Conservation (phyloP, 2,888 invertebrate genomes). For the Beris chalybata region DNA sequence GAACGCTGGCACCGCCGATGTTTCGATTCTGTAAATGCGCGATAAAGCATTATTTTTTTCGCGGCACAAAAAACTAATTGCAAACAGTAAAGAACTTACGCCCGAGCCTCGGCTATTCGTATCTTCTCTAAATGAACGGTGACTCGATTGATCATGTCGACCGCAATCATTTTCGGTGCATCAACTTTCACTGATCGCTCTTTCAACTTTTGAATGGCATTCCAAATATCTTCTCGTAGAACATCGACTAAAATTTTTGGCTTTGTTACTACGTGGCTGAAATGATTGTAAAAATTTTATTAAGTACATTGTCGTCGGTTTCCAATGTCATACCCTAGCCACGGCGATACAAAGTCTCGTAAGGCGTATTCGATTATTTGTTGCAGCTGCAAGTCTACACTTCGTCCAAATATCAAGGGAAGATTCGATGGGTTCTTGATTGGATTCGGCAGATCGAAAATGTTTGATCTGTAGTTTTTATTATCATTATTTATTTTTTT, state of each 20-base stretch:
- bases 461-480: conserved; percentile 41
- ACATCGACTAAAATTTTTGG: conserved; percentile 66
- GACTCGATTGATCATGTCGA: conserved; percentile 78
- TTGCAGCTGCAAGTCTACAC: conserved; percentile 81
- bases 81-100: conserved; percentile 61
- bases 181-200: conserved; percentile 75
- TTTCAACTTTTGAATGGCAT: conserved; percentile 73
- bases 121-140: conserved; percentile 86
- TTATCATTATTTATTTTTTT: not conserved
- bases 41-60: not conserved
- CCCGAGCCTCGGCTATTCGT: conserved; percentile 71
- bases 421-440: conserved; percentile 61
- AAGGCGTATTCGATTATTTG: conserved; percentile 78
- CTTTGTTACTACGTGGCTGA: conserved; percentile 65
- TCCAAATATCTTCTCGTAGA: conserved; percentile 81
- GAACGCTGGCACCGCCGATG: conserved; percentile 68
- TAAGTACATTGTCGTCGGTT: not conserved
- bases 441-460: conserved; percentile 55
- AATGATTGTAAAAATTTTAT: conserved; percentile 45
- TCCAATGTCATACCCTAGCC: conserved; percentile 61
- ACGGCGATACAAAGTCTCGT: conserved; percentile 76
- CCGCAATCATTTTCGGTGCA: conserved; percentile 79
- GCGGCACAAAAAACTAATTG: conserved; percentile 5
- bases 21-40: conserved; percentile 60
- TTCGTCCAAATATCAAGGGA: conserved; percentile 79